Percentiles rank a stretch among this genome's conserved stretches.
Conservation (phyloP, 2,888 invertebrate genomes). For the Carterocephalus palaemon region DNA sequence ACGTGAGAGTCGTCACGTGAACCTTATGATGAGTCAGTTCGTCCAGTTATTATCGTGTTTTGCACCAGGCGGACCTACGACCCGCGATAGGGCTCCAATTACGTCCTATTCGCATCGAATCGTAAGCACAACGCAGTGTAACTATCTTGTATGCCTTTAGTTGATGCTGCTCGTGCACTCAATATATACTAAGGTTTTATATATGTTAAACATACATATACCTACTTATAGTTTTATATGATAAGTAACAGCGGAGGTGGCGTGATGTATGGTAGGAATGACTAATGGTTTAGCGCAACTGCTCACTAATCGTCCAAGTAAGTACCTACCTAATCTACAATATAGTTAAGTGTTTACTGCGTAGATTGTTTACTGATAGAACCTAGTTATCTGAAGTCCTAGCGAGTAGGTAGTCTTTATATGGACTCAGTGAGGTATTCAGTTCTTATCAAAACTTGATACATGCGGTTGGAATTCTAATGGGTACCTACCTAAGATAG, state of each 20-base stretch:
- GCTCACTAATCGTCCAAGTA: constrained; percentile 21
- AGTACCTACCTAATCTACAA: constrained; percentile 2
- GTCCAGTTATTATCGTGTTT: constrained; percentile 19
- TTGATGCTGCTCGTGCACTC: too few relatives aligned
- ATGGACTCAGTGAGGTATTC: constrained; percentile 1
- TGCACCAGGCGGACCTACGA: constrained; percentile 20
- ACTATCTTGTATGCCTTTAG: too few relatives aligned
- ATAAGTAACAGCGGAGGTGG: constrained; percentile 32
- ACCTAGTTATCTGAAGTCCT: too few relatives aligned
- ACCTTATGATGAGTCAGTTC: constrained; percentile 34
- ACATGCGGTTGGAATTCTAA: not conserved
- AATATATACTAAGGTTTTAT: too few relatives aligned
- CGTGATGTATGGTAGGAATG: constrained; percentile 35
- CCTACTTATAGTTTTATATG: too few relatives aligned
- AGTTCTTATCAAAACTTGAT: constrained; percentile 2
- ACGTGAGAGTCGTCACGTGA: constrained; percentile 48
- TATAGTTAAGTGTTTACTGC: constrained; percentile 1
- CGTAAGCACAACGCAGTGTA: too few relatives aligned
- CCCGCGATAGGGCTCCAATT: constrained; percentile 19
- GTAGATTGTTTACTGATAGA: constrained; percentile 12
- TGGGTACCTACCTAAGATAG: not conserved
- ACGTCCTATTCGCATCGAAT: too few relatives aligned
- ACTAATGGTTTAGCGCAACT: constrained; percentile 33
- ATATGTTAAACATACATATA: constrained; percentile 8
- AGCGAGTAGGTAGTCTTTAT: not conserved